Percentiles rank a stretch among this genome's conserved stretches.
These are phyloP conservation scores for Magallana angulata DNA, from an alignment of 1,140 invertebrate species.

Conservation along the genomic window DNA sequence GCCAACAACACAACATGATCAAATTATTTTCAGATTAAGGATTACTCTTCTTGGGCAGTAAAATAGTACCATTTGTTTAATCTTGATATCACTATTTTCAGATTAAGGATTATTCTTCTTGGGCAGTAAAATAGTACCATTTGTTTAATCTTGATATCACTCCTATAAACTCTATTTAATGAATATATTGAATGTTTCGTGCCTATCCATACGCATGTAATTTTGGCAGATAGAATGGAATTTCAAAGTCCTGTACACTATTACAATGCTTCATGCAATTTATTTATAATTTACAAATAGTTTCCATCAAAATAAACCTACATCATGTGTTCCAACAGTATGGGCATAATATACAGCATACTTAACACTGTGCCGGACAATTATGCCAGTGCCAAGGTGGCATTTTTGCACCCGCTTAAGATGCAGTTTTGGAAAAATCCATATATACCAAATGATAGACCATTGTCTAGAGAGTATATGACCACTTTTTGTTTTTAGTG, in stretches of 20 bases:
- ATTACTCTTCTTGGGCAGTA: not conserved
- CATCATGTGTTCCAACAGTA: not conserved
- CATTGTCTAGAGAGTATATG: no score
- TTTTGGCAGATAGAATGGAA: slow-evolving; percentile 14
- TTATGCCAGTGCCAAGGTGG: no score
- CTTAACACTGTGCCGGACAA: no score
- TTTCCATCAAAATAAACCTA: not conserved
- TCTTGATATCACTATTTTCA: not conserved
- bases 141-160: not conserved
- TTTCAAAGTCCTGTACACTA: not conserved
- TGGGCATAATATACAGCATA: slow-evolving; percentile 9
- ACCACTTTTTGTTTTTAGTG: no score
- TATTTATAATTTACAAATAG: slow-evolving; percentile 12
- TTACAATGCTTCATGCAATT: slow-evolving; percentile 11
- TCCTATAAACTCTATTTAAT: slow-evolving; percentile 7
- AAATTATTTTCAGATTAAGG: not conserved
- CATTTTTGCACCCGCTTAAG: no score
- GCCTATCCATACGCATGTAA: slow-evolving; percentile 4
- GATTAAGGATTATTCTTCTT: slow-evolving; percentile 3
- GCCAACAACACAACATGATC: not conserved
- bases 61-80: not conserved
- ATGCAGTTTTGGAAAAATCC: no score
- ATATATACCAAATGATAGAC: no score
- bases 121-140: not conserved
- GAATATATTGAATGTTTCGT: not conserved